Conservation (phyloP, 2,113 vertebrate genomes). For the Tupaia chinensis region DNA sequence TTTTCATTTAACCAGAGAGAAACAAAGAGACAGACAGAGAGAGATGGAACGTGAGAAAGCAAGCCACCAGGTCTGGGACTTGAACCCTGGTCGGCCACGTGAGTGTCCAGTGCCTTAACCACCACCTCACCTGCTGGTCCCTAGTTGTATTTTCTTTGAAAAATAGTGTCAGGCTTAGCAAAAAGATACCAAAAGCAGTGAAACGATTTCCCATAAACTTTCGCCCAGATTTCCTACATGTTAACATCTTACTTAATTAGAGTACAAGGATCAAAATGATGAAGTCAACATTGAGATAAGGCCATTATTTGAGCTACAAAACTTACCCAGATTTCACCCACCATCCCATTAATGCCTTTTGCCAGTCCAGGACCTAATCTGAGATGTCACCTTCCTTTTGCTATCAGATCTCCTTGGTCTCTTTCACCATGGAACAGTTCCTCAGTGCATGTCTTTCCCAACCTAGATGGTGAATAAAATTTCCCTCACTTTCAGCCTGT, state of each 20-base stretch:
- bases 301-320: background rate
- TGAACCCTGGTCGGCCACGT: too few relatives aligned
- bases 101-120: too few relatives aligned
- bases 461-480: background rate
- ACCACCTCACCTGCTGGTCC: too few relatives aligned
- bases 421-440: background rate
- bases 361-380: background rate
- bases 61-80: too few relatives aligned
- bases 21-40: too few relatives aligned
- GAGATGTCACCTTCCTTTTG: constrained; percentile 15
- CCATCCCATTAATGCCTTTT: background rate
- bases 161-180: constrained; percentile 7
- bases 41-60: too few relatives aligned
- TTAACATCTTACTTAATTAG: background rate
- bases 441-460: background rate
- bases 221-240: background rate
- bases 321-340: background rate
- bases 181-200: background rate
- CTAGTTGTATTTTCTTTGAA: background rate
- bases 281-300: background rate
- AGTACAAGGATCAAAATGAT: background rate
- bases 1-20: too few relatives aligned
- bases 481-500: background rate
- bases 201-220: background rate
- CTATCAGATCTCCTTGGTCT: background rate